Base-by-base conservation (phyloP, 2,113 vertebrate species). In the Coregonus clupeaformis region DNA sequence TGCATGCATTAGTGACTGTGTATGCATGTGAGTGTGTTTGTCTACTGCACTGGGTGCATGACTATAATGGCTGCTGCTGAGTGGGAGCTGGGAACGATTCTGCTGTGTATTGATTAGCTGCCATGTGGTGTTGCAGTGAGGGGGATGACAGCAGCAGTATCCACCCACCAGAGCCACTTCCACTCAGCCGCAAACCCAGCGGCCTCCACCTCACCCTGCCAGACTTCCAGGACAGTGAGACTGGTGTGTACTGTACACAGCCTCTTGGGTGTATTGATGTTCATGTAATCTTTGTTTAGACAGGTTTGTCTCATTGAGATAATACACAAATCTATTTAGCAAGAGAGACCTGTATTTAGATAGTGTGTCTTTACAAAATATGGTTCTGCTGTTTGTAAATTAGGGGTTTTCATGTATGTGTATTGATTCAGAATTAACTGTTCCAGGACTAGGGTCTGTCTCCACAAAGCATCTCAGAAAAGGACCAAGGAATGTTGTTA, bases 71-170 rank as follows among this genome's bases (percentile, higher is more conserved):
- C 27, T 67, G 65, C 18, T 30, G 36, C 36, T 42, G 36, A 42
- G 36, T 42, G 36, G 36, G 36, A 42, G 9, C 36, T 42, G 7
- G 36, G 36, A 42, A 42, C 9, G 9, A 42, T 42, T 42, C 36
- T 42, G 36, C 36, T 11, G 29, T 42, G 16, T 67, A 67, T 67
- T 36, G 30, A 67, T 36, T 67, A 67, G 18, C 65, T 67, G 65
- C 16, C 22, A 60, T 55, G 62, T 29, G 11, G 25, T 83, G 77
- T 94, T 92, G 4, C 92, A 99, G 98, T 69, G 95, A 94, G 83
- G 93, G 93, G 71, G 97, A 98, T 72, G 97, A 96, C 89, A 94
- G 88, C 75, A 95, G 95, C 89, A 98, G 95, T 73, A 75, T 89
- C 63, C 90, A 87, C 42, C 81, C 93, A 13, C 92, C 92, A 0